Base-by-base conservation (phyloP, 2,113 vertebrate genomes). In the Alligator mississippiensis region DNA sequence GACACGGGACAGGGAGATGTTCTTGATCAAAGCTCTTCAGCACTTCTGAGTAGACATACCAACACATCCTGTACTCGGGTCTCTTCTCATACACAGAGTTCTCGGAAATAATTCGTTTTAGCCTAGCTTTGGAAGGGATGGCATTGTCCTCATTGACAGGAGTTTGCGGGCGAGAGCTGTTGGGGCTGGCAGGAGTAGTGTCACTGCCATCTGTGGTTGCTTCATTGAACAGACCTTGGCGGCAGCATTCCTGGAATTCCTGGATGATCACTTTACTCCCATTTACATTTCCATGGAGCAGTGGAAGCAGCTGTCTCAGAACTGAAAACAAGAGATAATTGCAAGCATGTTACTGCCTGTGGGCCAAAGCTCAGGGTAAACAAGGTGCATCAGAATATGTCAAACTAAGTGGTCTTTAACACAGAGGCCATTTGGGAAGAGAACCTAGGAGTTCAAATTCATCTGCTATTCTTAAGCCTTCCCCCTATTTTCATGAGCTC, bases 51-150 rank as follows among this genome's bases (percentile, higher is more conserved):
- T 99, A 98, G 63, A 99, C 99, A 27, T 99, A 99, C 99, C 99
- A 99, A 96, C 99, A 99, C 96, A 98, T 98, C 57, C 98, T 93
- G 92, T 98, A 98, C 13, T 98, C 97, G 0, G 99, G 98, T 47
- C 99, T 97, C 94, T 99, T 99, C 97, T 99, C 99, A 0, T 99
- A 99, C 57, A 99, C 98, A 0, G 99, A 99, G 90, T 98, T 99
- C 97, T 98, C 98, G 0, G 98, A 99, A 18, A 99, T 99, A 6
- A 99, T 97, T 3, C 99, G 98, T 94, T 98, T 99, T 63, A 99
- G 96, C 59, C 97, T 92, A 90, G 99, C 98, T 98, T 99, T 99
- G 90, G 99, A 98, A 27, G 99, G 99, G 2, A 99, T 74, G 0
- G 88, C 16, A 0, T 89, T 81, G 47, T 98, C 97, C 85, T 98